Evolutionary conservation across 2,888 invertebrate species (phyloP), one percentile per base, ranked within the genome.

Genomic region (Esperia sulphurella): DNA sequence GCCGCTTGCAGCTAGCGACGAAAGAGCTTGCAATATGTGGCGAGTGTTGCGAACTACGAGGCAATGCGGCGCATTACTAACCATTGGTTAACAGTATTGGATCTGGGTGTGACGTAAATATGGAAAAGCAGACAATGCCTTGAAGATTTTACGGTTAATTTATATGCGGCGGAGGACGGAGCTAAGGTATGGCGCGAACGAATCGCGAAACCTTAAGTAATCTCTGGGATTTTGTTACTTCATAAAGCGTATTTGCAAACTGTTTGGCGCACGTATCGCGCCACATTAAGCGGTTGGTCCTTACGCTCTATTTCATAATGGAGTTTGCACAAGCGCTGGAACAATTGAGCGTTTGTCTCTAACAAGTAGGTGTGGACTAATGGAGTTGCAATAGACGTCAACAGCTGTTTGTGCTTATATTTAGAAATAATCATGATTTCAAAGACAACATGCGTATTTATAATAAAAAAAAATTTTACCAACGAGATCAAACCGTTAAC

Each of bases 11-110:
- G 63, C 57, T 51, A 48, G 39, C 73, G 75, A 75, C 81, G 88
- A 85, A 85, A 87, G 83, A 83, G 81, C 84, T 86, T 86, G 88
- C 86, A 76, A 86, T 86, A 82, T 81, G 79, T 82, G 79, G 75
- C 80, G 68, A 74, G 70, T 77, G 75, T 82, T 83, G 82, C 83
- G 67, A 78, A 78, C 79, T 68, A 64, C 68, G 69, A 68, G 68
- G 75, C 74, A 74, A 75, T 68, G 67, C 64, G 64, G 60, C 66
- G 71, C 75, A 80, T 83, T 83, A 74, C 78, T 71, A 75, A 81
- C 82, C 60, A 76, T 84, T 81, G 73, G 80, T 81, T 78, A 81
- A 83, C 78, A 57, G 67, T 78, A 78, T 80, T 77, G 75, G 71
- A 79, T 79, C 76, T 75, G 58, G 56, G 55, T 74, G 73, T 68